Evolutionary conservation across 2,113 vertebrate species (phyloP), one percentile per base, ranked within the genome.

Genomic region (Gasterosteus nipponicus): DNA sequence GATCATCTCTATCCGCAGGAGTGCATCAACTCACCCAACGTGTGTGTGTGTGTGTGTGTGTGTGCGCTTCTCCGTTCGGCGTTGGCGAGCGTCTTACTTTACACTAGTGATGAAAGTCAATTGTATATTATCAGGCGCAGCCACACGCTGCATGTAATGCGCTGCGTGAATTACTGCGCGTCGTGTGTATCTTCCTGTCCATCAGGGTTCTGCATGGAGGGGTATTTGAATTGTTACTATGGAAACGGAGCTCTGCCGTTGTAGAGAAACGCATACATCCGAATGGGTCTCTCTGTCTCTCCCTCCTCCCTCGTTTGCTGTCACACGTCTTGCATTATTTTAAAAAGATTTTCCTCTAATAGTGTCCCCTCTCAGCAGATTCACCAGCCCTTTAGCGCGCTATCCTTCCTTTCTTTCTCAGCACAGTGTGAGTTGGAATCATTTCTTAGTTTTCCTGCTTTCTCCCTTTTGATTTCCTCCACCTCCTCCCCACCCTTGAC

Each of bases 221-320:
- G 92, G 90, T 92, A 94, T 92, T 94, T 92, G 85, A 93, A 92
- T 91, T 84, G 94, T 94, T 94, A 87, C 93, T 89, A 95, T 95
- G 93, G 94, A 91, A 93, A 95, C 94, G 44, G 78, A 89, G 89
- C 87, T 56, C 84, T 87, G 82, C 90, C 78, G 89, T 88, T 93
- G 81, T 79, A 89, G 81, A 77, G 89, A 82, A 82, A 87, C 72
- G 63, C 81, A 81, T 66, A 38, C 35, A 89, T 84, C 71, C 54
- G 49, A 87, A 80, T 67, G 71, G 69, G 65, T 70, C 81, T 86
- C 76, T 86, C 76, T 81, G 79, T 89, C 65, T 61, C 54, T 75
- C 53, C 60, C 63, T 33, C 49, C 60, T 73, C 59, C 63, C 74
- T 88, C 46, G 60, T 83, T 75, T 66, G 67, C 78, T 80, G 84